Percentiles rank a stretch among this genome's conserved stretches.
These are phyloP conservation scores for Urocynchramus pylzowi DNA, from an alignment of 2,113 vertebrate species.

Conservation along the genomic window DNA sequence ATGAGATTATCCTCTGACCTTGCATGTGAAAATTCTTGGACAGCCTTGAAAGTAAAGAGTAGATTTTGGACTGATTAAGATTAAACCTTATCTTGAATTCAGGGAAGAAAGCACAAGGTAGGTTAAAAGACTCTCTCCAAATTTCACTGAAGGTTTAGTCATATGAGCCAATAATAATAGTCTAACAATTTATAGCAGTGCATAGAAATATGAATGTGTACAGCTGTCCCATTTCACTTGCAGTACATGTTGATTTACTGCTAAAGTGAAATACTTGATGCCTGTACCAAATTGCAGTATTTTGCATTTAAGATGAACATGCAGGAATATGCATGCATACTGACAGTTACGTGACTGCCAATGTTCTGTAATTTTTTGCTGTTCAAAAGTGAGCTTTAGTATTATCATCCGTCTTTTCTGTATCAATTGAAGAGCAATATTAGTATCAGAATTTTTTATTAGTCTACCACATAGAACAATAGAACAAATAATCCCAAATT, in stretches of 20 bases:
- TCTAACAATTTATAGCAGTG: background rate
- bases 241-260: background rate
- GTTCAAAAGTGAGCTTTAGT: background rate
- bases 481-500: rapidly evolving
- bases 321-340: background rate
- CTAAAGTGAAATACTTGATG: background rate
- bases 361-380: background rate
- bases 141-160: background rate
- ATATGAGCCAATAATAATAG: background rate
- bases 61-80: background rate
- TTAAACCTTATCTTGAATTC: background rate
- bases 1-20: background rate
- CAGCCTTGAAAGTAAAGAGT: background rate
- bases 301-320: background rate
- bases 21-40: background rate
- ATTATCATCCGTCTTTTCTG: rapidly evolving
- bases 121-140: background rate
- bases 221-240: background rate
- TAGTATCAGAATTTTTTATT: background rate
- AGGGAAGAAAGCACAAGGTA: background rate
- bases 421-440: background rate
- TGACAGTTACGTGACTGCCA: background rate
- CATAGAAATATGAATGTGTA: background rate
- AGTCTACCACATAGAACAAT: background rate
- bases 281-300: background rate